Evolutionary conservation across 1,140 invertebrate species (phyloP), one percentile per base, ranked within the genome.

Genomic region (Tetramorium simillimum): DNA sequence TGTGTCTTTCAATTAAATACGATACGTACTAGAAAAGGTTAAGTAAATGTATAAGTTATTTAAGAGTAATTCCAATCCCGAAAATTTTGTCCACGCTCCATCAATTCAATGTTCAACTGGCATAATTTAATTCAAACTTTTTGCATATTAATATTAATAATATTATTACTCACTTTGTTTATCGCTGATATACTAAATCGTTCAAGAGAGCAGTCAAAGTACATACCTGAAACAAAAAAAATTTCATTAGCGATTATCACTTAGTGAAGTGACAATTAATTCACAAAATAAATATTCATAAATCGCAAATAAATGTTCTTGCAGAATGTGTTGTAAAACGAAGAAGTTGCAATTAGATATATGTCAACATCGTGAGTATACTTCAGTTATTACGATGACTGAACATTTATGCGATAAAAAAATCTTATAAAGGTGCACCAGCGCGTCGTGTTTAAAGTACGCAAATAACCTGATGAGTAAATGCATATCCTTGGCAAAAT

Each of bases 161-260:
- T 46, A 46, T 16, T 51, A 51, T 65, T 78, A 80, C 43, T 65
- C 60, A 82, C 40, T 82, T 72, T 81, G n/a, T 69, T 37, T 28
- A 24, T 1, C 18, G 46, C n/a, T 24, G 18, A 46, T 24, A 58
- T 3, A 16, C 21, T 37, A 72, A 33, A 16, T 51, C 1, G 7
- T 63, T 85, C 53, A 18, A 51, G n/a, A 46, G 21, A 33, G 12
- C 12, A 46, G 14, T 21, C 5, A 49, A 24, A 16, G 37, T 87
- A 87, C 91, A 88, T 91, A 93, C 92, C 91, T 93, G 89, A 63
- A 93, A 92, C 89, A 92, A 91, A 75, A 85, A 69, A 78, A 0
- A 6, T n/a, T 46, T 63, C 21, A 21, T 89, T 18, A 65, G 28
- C 2, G 18, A 33, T 62, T 43, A 40, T 37, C 37, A 51, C 43